These are phyloP conservation scores for Gavia stellata DNA, from an alignment of 2,113 vertebrate species.

Conservation along the genomic window DNA sequence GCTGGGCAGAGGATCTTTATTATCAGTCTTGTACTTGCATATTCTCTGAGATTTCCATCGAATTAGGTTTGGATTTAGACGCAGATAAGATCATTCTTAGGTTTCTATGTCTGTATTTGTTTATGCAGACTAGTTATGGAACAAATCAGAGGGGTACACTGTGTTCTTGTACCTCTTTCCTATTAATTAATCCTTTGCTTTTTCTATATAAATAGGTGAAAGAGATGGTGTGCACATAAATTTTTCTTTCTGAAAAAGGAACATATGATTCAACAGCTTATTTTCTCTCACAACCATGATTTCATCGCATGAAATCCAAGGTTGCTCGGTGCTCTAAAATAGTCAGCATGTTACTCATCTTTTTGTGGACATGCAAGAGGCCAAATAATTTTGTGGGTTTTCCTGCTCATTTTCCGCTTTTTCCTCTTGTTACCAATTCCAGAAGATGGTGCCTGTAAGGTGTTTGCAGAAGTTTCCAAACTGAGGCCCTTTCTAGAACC, in stretches of 20 bases:
- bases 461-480: neutral
- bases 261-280: neutral
- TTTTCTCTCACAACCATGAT: neutral
- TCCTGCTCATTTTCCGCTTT: neutral
- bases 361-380: neutral
- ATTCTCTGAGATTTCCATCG: neutral
- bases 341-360: neutral
- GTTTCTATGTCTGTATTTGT: neutral
- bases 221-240: neutral
- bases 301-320: neutral
- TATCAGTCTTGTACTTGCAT: neutral
- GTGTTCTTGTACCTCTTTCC: neutral
- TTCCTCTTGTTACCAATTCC: neutral
- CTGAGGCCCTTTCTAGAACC: neutral
- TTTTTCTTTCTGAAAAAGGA: neutral
- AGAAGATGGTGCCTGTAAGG: neutral
- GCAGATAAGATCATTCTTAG: neutral
- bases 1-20: neutral
- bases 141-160: neutral
- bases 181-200: neutral
- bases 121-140: accelerated
- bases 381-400: neutral
- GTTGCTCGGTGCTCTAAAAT: neutral
- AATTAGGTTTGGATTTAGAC: neutral
- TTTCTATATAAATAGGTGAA: neutral